Conservation (phyloP, 1,140 invertebrate genomes). For the Cherax destructor region DNA sequence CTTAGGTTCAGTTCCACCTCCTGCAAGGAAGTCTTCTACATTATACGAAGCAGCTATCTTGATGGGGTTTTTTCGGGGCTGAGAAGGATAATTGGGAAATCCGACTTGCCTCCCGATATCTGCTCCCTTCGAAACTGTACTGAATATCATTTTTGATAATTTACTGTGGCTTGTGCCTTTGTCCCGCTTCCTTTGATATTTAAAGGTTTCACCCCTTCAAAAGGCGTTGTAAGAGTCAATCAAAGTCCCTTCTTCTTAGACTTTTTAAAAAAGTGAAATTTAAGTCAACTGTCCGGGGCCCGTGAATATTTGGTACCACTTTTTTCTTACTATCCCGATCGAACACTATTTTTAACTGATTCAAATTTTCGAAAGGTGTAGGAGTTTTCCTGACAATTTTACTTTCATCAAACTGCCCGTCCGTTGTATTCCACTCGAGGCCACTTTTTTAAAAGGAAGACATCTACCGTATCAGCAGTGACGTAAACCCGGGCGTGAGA, state of each 20-base stretch:
- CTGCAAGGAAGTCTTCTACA: slow-evolving; percentile 57
- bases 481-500: slow-evolving; percentile 37
- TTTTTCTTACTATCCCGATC: slow-evolving; percentile 41
- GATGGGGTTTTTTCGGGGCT: slow-evolving; percentile 33
- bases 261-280: slow-evolving; percentile 45
- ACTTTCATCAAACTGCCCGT: slow-evolving; percentile 21
- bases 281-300: slow-evolving; percentile 40
- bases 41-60: slow-evolving; percentile 60
- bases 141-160: slow-evolving; percentile 63
- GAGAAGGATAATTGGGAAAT: slow-evolving; percentile 57
- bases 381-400: slow-evolving; percentile 33
- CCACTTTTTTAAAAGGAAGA: slow-evolving; percentile 45
- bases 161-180: slow-evolving; percentile 32
- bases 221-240: slow-evolving; percentile 49
- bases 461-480: slow-evolving; percentile 38
- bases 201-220: slow-evolving; percentile 45
- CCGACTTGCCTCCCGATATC: slow-evolving; percentile 50
- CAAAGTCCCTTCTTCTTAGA: slow-evolving; percentile 35
- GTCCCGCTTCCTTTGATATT: slow-evolving; percentile 53
- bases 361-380: slow-evolving; percentile 66
- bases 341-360: slow-evolving; percentile 33
- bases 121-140: slow-evolving; percentile 49
- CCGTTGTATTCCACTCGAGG: slow-evolving; percentile 34
- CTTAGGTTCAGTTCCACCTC: slow-evolving; percentile 21
- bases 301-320: slow-evolving; percentile 53